Evolutionary conservation across 2,113 vertebrate genomes (phyloP).

Genomic region (Ailurus styani): DNA sequence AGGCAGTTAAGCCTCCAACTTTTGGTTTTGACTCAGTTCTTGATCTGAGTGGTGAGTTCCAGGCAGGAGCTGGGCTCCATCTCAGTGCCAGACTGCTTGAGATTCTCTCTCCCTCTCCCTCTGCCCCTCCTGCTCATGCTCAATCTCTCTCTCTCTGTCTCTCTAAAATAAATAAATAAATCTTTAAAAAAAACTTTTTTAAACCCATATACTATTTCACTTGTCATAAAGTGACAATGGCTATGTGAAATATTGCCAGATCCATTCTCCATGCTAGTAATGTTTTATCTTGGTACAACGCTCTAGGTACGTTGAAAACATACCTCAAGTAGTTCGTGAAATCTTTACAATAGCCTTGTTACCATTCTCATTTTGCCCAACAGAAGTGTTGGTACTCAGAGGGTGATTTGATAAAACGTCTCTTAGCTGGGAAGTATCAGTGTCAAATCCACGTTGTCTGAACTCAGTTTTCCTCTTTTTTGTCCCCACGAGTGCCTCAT

Average conservation of each 20-base stretch:
- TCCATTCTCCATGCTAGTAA: neutral
- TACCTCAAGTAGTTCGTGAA: neutral
- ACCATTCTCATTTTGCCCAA: neutral
- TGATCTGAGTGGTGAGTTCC: neutral
- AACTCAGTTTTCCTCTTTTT: neutral
- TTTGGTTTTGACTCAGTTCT: neutral
- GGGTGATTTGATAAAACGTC: neutral
- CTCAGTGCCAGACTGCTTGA: neutral
- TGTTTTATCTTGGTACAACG: neutral
- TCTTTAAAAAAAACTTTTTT: neutral
- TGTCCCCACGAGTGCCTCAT: neutral
- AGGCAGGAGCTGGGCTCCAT: neutral
- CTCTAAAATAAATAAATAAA: neutral
- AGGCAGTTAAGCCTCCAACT: neutral
- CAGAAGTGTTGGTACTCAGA: neutral
- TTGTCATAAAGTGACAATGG: slow-evolving; percentile 1
- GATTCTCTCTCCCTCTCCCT: neutral
- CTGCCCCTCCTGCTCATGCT: neutral
- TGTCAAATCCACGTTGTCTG: neutral
- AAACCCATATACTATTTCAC: neutral
- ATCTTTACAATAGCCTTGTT: neutral
- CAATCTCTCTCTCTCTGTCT: neutral
- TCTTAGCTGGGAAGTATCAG: neutral
- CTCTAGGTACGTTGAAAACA: neutral
- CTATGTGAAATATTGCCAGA: neutral